These are phyloP conservation scores for Oreochromis spilurus DNA, from an alignment of 2,113 vertebrate species.

Conservation along the genomic window DNA sequence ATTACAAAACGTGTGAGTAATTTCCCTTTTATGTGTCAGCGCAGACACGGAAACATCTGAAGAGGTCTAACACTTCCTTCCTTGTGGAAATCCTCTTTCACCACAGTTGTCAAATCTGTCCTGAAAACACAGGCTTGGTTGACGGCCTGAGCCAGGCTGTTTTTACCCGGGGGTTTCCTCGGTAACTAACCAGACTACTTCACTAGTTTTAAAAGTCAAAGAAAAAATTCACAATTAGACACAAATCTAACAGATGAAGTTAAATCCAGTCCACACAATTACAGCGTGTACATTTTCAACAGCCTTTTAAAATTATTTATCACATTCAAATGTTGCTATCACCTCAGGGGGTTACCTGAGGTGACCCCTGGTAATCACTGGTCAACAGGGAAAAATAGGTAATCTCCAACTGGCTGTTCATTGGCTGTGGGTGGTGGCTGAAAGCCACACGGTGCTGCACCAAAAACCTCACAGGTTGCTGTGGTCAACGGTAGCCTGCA, in stretches of 20 bases:
- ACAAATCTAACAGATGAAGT: not conserved
- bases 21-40: not conserved
- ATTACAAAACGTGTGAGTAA: not conserved
- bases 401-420: not conserved
- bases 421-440: not conserved
- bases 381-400: not conserved
- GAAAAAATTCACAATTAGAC: not conserved
- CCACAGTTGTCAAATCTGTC: not conserved
- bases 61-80: not conserved
- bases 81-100: not conserved
- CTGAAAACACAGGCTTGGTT: not conserved
- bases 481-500: not conserved
- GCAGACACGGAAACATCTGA: not conserved
- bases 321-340: not conserved
- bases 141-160: not conserved
- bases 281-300: not conserved
- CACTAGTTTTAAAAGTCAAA: not conserved
- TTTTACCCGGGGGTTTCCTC: not conserved
- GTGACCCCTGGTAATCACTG: fast-evolving
- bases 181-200: not conserved
- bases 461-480: not conserved
- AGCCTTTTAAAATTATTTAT: not conserved
- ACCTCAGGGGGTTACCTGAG: not conserved
- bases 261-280: not conserved
- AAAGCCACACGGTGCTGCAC: not conserved